A percentile compares a stretch with the other conserved stretches of the same genome.
Conservation (phyloP, 1,140 invertebrate species). For the Aethina tumida region DNA sequence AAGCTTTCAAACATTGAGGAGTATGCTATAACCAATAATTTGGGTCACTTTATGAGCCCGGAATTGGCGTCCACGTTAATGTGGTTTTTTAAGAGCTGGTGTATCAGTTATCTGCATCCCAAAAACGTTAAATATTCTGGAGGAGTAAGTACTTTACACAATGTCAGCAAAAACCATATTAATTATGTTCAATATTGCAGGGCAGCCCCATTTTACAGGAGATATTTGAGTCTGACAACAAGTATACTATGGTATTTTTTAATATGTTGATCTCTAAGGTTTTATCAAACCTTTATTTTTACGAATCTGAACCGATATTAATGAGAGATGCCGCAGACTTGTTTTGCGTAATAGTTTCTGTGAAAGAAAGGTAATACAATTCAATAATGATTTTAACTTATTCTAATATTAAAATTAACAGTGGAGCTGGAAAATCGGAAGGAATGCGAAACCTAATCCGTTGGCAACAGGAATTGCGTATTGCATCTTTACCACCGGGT, state of each 20-base stretch:
- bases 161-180: not conserved
- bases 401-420: conserved; percentile 1
- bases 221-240: not conserved
- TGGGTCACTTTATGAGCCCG: conserved; percentile 60
- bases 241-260: not conserved
- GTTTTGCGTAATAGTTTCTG: conserved; percentile 29
- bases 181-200: conserved; percentile 1
- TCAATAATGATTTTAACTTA: not conserved
- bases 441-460: conserved; percentile 37
- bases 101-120: conserved; percentile 62
- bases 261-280: conserved; percentile 26
- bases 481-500: conserved; percentile 38
- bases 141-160: conserved; percentile 41
- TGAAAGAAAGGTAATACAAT: conserved; percentile 30
- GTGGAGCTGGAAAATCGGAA: conserved; percentile 31
- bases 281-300: conserved; percentile 31
- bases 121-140: conserved; percentile 57
- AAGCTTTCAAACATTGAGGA: conserved; percentile 60
- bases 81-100: conserved; percentile 74
- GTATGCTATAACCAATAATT: conserved; percentile 48
- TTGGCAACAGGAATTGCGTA: conserved; percentile 30
- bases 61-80: conserved; percentile 67
- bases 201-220: too few relatives aligned
- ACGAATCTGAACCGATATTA: conserved; percentile 31
- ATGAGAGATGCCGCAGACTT: conserved; percentile 33